Evolutionary conservation across 2,888 invertebrate species (phyloP).

Genomic region (Acanthosepion lycidas): DNA sequence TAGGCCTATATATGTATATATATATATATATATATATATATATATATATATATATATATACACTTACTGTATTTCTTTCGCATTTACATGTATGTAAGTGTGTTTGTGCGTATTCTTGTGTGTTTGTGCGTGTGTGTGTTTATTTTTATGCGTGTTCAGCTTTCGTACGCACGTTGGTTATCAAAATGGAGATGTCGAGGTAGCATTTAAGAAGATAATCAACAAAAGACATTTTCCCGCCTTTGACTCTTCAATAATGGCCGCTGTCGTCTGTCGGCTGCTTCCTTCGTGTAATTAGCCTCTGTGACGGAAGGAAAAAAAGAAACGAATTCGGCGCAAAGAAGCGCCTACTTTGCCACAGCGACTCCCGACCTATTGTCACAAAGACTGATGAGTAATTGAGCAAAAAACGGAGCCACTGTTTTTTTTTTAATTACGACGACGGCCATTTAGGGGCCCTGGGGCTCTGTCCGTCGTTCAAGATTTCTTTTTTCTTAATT

Average conservation of each 20-base stretch:
- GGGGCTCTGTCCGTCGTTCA: constrained; percentile 33
- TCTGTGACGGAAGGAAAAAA: constrained; percentile 15
- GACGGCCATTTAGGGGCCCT: background rate
- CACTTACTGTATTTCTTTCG: too few relatives aligned
- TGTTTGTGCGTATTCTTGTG: too few relatives aligned
- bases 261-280: background rate
- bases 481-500: background rate
- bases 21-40: too few relatives aligned
- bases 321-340: background rate
- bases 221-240: constrained; percentile 22
- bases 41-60: too few relatives aligned
- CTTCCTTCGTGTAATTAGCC: background rate
- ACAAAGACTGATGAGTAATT: constrained; percentile 4
- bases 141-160: too few relatives aligned
- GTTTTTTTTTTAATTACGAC: background rate
- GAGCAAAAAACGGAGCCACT: background rate
- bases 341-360: background rate
- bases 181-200: too few relatives aligned
- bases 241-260: constrained; percentile 33
- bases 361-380: background rate
- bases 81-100: too few relatives aligned
- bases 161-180: too few relatives aligned
- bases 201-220: background rate
- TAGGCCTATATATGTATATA: too few relatives aligned
- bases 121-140: too few relatives aligned